Base-by-base conservation (phyloP, 2,888 invertebrate species). In the Rhopalosiphum nymphaeae region DNA sequence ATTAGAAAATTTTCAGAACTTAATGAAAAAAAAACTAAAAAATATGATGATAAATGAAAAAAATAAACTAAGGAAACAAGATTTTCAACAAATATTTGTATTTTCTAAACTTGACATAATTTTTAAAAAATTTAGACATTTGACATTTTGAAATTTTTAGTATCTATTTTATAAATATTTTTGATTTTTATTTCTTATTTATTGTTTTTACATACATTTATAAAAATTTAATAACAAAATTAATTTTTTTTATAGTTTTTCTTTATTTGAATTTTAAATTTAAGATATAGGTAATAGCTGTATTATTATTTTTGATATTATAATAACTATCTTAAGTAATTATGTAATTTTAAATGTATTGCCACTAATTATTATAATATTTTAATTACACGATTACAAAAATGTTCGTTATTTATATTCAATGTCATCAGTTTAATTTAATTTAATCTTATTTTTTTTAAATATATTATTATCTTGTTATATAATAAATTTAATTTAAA, bases 341-440 rank as follows among this genome's bases (percentile, higher is more conserved):
- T 36, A 36, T 36, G 0, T 36, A 36, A 78, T 78, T 78, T 78
- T 21, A 78, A 78, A 78, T 36, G 36, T 36, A 36, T 21, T 9
- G 21, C 36, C 21, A 36, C 9, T 9, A 78, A 78, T 78, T 36
- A 78, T 78, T 36, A 78, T 78, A 67, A 67, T 67, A 78, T 78
- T 78, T 36, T 21, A 78, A 78, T 78, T 78, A 78, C 21, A 21
- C 36, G 36, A 78, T 78, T 78, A 67, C 13, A 78, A 36, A 78
- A 78, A 78, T 36, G 21, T 36, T 36, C 36, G 21, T 78, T 78
- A 78, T 78, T 78, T 21, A 78, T 78, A 21, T 36, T 78, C 78
- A 78, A 78, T 78, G 78, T 78, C 78, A 25, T 36, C 36, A 78
- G 78, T 78, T 78, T 78, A 78, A 78, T 78, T 78, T 78, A 78